Conservation (phyloP, 2,113 vertebrate genomes). For the Hippopotamus amphibius region DNA sequence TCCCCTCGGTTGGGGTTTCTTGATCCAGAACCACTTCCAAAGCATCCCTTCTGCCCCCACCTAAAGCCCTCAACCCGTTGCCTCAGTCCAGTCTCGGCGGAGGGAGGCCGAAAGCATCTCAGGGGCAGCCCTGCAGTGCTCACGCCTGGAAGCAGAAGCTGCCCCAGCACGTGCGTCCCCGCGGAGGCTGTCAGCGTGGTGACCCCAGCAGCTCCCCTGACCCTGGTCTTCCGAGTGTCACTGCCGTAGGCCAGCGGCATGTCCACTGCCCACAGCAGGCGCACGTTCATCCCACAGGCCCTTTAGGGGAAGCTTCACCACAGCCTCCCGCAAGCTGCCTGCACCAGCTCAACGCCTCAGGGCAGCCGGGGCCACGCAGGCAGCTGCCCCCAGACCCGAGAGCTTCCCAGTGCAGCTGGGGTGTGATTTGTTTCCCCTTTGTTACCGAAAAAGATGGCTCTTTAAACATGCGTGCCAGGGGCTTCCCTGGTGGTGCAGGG, state of each 20-base stretch:
- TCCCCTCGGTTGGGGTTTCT: background rate
- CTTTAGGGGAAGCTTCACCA: accelerated
- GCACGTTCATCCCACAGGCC: background rate
- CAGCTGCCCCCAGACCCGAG: accelerated
- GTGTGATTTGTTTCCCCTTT: background rate
- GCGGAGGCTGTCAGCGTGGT: background rate
- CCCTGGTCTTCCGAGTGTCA: background rate
- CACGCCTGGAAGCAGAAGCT: background rate
- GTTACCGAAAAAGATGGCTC: accelerated
- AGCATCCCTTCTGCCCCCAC: background rate
- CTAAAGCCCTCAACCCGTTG: accelerated
- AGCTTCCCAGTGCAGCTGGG: background rate
- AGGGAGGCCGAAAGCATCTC: accelerated
- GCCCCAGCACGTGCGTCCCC: background rate
- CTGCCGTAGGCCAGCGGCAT: accelerated
- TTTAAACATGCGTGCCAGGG: too few species aligned
- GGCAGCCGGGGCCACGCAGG: accelerated
- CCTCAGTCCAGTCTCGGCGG: background rate
- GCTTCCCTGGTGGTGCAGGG: too few species aligned
- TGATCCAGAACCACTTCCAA: background rate
- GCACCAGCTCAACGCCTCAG: accelerated
- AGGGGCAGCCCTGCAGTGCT: background rate
- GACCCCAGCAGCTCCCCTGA: background rate
- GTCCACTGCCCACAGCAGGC: too few species aligned
- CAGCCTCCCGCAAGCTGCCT: accelerated